Conservation (phyloP, 2,113 vertebrate species). For the Notarius lentiginosus region DNA sequence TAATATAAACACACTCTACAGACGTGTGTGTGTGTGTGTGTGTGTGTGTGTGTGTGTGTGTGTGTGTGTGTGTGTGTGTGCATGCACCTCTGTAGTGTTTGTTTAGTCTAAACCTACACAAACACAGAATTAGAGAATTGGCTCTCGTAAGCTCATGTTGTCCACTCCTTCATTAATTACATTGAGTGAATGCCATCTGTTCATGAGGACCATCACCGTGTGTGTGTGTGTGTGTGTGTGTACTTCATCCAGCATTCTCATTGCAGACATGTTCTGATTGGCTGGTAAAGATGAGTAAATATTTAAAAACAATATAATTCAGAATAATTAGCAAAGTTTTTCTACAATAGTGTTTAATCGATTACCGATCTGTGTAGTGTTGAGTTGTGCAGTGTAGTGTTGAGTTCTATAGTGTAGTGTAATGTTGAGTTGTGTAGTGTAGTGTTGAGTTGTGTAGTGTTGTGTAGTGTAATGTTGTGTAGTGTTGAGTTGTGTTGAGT, state of each 20-base stretch:
- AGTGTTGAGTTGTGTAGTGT: too few relatives aligned
- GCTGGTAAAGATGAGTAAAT: not conserved
- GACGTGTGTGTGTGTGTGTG: not conserved
- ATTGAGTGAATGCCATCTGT: not conserved
- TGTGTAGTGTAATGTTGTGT: too few relatives aligned
- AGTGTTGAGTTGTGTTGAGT: too few relatives aligned
- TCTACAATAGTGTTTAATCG: too few relatives aligned
- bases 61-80: not conserved
- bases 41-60: not conserved
- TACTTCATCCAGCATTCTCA: not conserved
- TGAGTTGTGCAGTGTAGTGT: too few relatives aligned
- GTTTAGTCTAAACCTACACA: constrained; percentile 22
- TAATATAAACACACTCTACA: too few relatives aligned
- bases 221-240: too few relatives aligned
- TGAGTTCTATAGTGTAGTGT: too few relatives aligned
- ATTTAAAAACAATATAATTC: too few relatives aligned
- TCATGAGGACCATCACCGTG: not conserved
- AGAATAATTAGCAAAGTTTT: too few relatives aligned
- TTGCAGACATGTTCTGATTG: not conserved
- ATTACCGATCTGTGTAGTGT: too few relatives aligned
- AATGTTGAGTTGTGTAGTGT: too few relatives aligned
- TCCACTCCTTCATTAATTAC: constrained; percentile 13
- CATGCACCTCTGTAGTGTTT: not conserved
- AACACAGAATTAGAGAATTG: constrained; percentile 24
- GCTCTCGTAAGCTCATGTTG: constrained; percentile 2